These are phyloP conservation scores for human DNA, from an alignment of 2,113 vertebrate genomes.

Conservation along the genomic window DNA sequence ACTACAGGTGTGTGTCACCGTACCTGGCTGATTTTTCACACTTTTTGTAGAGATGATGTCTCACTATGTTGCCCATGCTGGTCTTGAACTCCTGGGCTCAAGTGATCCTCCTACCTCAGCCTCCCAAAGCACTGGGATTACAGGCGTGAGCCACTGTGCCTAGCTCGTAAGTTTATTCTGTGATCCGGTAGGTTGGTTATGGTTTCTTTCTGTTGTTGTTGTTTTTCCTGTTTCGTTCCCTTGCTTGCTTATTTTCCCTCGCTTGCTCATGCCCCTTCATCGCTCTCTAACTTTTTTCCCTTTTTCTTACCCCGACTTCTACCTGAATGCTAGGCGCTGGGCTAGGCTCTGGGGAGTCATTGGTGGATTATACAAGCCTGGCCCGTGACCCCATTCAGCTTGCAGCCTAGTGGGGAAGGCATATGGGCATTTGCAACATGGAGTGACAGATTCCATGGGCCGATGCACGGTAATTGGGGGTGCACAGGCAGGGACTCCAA, in stretches of 20 bases:
- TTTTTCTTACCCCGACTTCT: rapidly evolving
- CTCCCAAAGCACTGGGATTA: too few relatives aligned
- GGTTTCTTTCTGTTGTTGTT: not conserved
- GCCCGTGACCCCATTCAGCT: not conserved
- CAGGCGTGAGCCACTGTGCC: too few relatives aligned
- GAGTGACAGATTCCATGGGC: not conserved
- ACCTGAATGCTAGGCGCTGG: not conserved
- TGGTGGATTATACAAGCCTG: not conserved
- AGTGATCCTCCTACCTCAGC: too few relatives aligned
- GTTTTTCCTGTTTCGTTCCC: not conserved
- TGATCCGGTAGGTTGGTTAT: not conserved
- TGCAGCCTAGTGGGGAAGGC: not conserved
- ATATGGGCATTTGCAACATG: not conserved
- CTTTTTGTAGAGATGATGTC: too few relatives aligned
- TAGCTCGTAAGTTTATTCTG: not conserved
- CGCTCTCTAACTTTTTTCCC: too few relatives aligned
- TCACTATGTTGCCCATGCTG: too few relatives aligned
- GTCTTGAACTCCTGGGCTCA: too few relatives aligned
- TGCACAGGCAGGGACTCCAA: not conserved
- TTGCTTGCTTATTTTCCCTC: not conserved
- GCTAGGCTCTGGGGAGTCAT: not conserved
- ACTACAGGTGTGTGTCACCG: too few relatives aligned
- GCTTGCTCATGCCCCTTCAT: not conserved
- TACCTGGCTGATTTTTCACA: too few relatives aligned
- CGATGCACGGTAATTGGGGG: not conserved